Evolutionary conservation across 2,888 invertebrate species (phyloP), one percentile per base, ranked within the genome.

Genomic region (Troilus luridus): DNA sequence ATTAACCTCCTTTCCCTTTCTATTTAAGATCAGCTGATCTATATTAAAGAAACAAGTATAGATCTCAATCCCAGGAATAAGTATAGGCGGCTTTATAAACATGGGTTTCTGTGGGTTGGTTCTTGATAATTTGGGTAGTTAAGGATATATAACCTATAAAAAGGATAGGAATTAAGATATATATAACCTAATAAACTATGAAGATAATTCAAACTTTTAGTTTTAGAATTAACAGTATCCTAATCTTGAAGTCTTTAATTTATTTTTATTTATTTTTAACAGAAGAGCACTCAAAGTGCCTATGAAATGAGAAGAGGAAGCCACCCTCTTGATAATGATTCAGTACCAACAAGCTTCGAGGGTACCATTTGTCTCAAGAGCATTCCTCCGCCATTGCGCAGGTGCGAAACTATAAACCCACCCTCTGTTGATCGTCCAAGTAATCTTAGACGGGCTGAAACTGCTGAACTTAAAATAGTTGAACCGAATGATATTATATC

Each of bases 321-420:
- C 9, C 97, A 97, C 94, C 98, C 98, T 0, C 93, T 98, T 8
- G 97, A 97, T 92, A 96, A 97, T 93, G 94, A 94, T 91, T 97
- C 97, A 93, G 97, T 97, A 0, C 97, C 96, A 93, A 97, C 97
- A 88, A 97, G 96, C 92, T 98, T 96, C 93, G 97, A 97, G 93
- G 97, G 97, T 11, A 97, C 97, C 0, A 97, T 97, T 0, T 97
- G 97, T 93, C 94, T 98, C 92, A 97, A 97, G 93, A 96, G 96
- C 90, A 96, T 97, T 58, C 95, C 96, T 92, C 96, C 97, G 11
- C 96, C 97, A 14, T 62, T 92, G 10, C 89, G 92, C 60, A 60
- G 88, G 62, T 67, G 72, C 27, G 90, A 89, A n/a, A 85, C 91
- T n/a, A 72, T 90, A 8, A 58, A 41, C n/a, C 6, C 54, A n/a